Percentiles rank a stretch among this genome's conserved stretches.
phyloP scores from a whole-genome alignment of 2,113 vertebrate species.

The Amphilophus citrinellus region DNA sequence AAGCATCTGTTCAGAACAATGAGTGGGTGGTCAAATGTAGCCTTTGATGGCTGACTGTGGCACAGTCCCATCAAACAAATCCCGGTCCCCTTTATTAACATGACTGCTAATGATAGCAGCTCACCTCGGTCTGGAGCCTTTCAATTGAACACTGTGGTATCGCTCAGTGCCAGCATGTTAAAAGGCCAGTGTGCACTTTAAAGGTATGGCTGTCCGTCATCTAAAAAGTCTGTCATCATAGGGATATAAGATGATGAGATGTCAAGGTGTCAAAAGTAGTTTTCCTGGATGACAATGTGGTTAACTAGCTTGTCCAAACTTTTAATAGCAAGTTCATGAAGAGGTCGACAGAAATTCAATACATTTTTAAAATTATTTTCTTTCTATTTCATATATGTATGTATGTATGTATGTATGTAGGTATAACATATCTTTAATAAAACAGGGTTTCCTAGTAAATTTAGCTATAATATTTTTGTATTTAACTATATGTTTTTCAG shows the following conservation, averaged over 20 bases:
- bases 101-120: slow-evolving; percentile 50
- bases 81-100: slow-evolving; percentile 52
- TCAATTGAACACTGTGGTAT: slow-evolving; percentile 45
- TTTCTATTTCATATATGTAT: background rate
- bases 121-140: slow-evolving; percentile 45
- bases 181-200: slow-evolving; percentile 37
- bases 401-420: too few relatives aligned
- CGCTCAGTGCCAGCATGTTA: slow-evolving; percentile 23
- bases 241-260: slow-evolving; percentile 39
- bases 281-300: slow-evolving; percentile 14
- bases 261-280: slow-evolving; percentile 36
- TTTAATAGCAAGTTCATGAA: slow-evolving; percentile 26
- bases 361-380: background rate
- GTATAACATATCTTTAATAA: background rate
- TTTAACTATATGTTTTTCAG: background rate
- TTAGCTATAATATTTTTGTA: background rate
- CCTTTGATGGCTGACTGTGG: slow-evolving; percentile 68
- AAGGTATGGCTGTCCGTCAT: slow-evolving; percentile 34
- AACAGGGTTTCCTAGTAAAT: background rate
- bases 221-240: slow-evolving; percentile 35
- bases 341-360: slow-evolving; percentile 15
- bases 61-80: slow-evolving; percentile 61
- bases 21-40: slow-evolving; percentile 63
- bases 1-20: slow-evolving; percentile 59
- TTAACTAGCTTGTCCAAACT: slow-evolving; percentile 23